phyloP scores from a whole-genome alignment of 2,797 vertebrate species.

The Phylloscopus collybita region DNA sequence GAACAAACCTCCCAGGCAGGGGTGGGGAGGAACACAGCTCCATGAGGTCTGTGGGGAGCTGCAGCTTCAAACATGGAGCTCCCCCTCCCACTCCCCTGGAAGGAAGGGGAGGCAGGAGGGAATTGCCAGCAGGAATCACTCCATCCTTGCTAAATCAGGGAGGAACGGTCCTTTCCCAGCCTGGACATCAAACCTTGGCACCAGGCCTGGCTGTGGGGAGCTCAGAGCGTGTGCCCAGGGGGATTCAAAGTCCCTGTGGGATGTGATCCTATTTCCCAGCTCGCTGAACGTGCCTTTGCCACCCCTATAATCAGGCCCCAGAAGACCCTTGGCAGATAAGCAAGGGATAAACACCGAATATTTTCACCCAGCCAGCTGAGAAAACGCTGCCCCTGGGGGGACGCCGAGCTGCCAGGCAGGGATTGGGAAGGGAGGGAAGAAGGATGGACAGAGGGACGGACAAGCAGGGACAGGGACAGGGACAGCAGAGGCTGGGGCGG shows the following conservation, averaged over 20 bases:
- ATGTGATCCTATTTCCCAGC: fast-evolving
- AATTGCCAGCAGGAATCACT: neutral
- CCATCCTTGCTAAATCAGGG: neutral
- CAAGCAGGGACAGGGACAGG: neutral
- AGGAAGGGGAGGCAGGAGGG: neutral
- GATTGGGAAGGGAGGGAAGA: neutral
- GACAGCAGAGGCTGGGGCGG: neutral
- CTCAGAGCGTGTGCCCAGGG: fast-evolving
- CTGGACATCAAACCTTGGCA: neutral
- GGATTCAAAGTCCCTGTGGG: neutral
- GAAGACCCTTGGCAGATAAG: neutral
- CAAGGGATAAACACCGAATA: neutral
- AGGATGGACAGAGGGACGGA: fast-evolving
- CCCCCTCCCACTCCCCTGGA: neutral
- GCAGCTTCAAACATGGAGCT: neutral
- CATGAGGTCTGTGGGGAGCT: neutral
- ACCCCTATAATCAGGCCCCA: neutral
- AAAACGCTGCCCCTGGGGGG: neutral
- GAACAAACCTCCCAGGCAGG: neutral
- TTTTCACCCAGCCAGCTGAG: neutral
- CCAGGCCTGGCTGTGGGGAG: fast-evolving
- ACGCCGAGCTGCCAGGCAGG: neutral
- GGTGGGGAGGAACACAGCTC: neutral
- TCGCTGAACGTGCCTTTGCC: neutral
- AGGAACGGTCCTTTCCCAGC: neutral